Conservation (phyloP, 2,797 vertebrate species). For the Intellagama lesueurii region DNA sequence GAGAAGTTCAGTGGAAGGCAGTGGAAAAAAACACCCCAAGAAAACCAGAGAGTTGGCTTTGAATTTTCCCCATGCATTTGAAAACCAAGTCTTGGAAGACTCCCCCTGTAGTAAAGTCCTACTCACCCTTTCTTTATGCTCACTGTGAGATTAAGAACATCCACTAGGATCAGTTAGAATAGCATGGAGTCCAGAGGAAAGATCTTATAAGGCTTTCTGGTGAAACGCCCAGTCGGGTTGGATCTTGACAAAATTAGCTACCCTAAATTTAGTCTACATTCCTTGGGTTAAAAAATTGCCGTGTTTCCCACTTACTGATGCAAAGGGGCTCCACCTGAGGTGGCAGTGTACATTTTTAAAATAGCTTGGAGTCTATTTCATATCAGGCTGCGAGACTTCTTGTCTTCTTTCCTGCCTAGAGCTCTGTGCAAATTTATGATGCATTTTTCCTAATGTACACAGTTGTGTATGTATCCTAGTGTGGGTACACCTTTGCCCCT, state of each 20-base stretch:
- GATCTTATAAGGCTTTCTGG: neutral
- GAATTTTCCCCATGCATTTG: neutral
- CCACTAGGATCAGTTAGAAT: neutral
- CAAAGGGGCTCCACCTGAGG: neutral
- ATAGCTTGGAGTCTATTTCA: neutral
- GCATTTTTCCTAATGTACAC: too few species aligned
- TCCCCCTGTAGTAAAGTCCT: fast-evolving
- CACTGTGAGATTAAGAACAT: neutral
- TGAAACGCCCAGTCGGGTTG: neutral
- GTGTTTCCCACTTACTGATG: too few species aligned
- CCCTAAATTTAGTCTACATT: too few species aligned
- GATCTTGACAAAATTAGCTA: neutral
- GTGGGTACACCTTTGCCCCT: too few species aligned
- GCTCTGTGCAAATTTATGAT: too few species aligned
- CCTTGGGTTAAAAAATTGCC: too few species aligned
- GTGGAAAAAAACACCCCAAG: neutral
- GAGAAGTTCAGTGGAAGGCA: neutral
- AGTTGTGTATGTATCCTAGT: too few species aligned
- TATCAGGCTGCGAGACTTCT: too few species aligned
- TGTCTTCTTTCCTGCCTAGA: too few species aligned
- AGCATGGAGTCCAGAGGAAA: neutral
- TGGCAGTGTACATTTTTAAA: neutral
- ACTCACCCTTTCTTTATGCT: neutral
- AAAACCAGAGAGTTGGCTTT: neutral
- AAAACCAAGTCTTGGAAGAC: too few species aligned